Percentiles rank a stretch among this genome's conserved stretches.
phyloP scores from a whole-genome alignment of 2,888 invertebrate genomes.

The Andrena bicolor region DNA sequence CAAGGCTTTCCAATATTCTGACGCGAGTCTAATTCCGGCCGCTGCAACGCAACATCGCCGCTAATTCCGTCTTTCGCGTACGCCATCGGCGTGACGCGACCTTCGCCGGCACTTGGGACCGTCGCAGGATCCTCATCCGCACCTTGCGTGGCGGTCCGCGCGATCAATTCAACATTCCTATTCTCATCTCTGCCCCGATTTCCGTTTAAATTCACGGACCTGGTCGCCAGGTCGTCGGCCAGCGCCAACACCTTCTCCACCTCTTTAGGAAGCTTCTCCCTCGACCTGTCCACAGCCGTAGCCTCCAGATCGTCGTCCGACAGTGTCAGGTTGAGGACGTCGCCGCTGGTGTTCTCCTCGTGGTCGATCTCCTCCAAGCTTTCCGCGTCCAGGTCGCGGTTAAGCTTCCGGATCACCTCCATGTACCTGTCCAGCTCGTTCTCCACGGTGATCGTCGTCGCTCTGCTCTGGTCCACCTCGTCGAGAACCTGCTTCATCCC shows the following conservation, averaged over 20 bases:
- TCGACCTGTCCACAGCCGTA: slow-evolving; percentile 60
- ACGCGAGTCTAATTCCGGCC: slow-evolving; percentile 60
- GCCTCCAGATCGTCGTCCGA: slow-evolving; percentile 74
- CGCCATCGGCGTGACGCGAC: slow-evolving; percentile 23
- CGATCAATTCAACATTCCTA: slow-evolving; percentile 12
- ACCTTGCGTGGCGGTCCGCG: neutral
- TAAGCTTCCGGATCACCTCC: slow-evolving; percentile 76
- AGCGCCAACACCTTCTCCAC: slow-evolving; percentile 67
- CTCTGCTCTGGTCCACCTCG: slow-evolving; percentile 29
- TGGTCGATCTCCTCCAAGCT: slow-evolving; percentile 76
- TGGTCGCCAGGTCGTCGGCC: slow-evolving; percentile 70
- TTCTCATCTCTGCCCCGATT: slow-evolving; percentile 12
- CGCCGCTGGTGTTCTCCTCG: slow-evolving; percentile 81
- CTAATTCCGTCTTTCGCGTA: slow-evolving; percentile 67
- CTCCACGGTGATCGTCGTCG: slow-evolving; percentile 59
- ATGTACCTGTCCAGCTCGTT: slow-evolving; percentile 79
- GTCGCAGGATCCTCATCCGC: slow-evolving; percentile 4
- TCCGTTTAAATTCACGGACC: slow-evolving; percentile 20
- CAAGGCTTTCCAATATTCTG: slow-evolving; percentile 51
- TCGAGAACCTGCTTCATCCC: neutral
- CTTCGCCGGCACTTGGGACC: slow-evolving; percentile 23
- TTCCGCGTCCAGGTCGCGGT: slow-evolving; percentile 66
- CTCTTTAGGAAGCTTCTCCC: slow-evolving; percentile 57
- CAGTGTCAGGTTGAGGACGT: slow-evolving; percentile 77
- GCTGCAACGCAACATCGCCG: slow-evolving; percentile 56